A percentile compares a stretch with the other conserved stretches of the same genome.
Evolutionary conservation across 2,888 invertebrate genomes (phyloP).

Genomic region (Pheosia tremula): DNA sequence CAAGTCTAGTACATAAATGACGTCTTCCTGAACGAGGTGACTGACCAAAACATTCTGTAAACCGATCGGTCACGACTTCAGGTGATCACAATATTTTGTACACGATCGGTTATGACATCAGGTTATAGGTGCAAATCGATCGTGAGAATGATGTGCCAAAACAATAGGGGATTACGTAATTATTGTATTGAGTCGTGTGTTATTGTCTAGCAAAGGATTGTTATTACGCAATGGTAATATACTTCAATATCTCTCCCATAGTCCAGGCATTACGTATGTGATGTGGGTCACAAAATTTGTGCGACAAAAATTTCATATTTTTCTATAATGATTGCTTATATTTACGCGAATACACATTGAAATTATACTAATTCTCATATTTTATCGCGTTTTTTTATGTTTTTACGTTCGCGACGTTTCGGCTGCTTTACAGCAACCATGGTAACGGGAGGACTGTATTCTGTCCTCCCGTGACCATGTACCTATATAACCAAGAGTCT

Average conservation of each 20-base stretch:
- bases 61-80: neutral
- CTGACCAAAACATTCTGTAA: conserved; percentile 1
- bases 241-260: neutral
- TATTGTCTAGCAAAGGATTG: neutral
- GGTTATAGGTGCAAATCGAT: neutral
- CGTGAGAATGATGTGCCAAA: neutral
- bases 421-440: too few relatives aligned
- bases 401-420: too few relatives aligned
- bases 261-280: too few relatives aligned
- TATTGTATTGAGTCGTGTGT: neutral
- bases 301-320: too few relatives aligned
- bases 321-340: too few relatives aligned
- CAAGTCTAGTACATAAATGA: neutral
- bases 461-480: too few relatives aligned
- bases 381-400: too few relatives aligned
- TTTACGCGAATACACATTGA: too few relatives aligned
- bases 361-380: too few relatives aligned
- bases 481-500: too few relatives aligned
- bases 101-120: neutral
- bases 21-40: neutral
- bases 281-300: too few relatives aligned
- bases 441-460: too few relatives aligned
- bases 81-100: neutral
- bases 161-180: neutral
- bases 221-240: neutral